phyloP scores from a whole-genome alignment of 2,888 invertebrate species.

The Mesochorus sp. region DNA sequence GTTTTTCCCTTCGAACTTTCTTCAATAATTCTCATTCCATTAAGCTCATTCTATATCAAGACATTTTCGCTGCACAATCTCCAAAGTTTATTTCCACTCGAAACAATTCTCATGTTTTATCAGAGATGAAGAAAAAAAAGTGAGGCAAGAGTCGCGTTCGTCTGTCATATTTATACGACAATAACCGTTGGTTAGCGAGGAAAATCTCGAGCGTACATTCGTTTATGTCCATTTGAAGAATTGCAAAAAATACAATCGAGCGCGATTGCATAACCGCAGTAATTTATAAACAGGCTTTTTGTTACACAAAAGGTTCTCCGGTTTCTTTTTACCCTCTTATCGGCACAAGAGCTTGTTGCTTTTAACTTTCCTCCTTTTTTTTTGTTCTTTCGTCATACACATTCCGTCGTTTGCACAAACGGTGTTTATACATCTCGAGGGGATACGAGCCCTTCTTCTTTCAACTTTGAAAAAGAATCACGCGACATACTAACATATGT shows the following conservation, averaged over 20 bases:
- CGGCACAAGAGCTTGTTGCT: too few species aligned
- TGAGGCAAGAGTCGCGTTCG: too few species aligned
- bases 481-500: slow-evolving; percentile 16
- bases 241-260: slow-evolving; percentile 16
- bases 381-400: slow-evolving; percentile 13
- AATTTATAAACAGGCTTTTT: not conserved
- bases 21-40: too few species aligned
- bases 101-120: too few species aligned
- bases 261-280: not conserved
- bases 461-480: slow-evolving; percentile 36
- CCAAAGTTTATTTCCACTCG: too few species aligned
- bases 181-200: slow-evolving; percentile 9
- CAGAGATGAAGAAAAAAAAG: too few species aligned
- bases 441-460: slow-evolving; percentile 13
- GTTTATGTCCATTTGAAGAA: not conserved
- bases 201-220: not conserved
- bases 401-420: not conserved
- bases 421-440: not conserved
- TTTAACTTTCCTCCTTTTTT: slow-evolving; percentile 7
- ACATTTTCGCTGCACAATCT: too few species aligned
- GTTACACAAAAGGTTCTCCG: slow-evolving; percentile 4
- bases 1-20: too few species aligned
- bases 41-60: too few species aligned
- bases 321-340: slow-evolving; percentile 37
- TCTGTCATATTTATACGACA: not conserved